Evolutionary conservation across 2,888 invertebrate species (phyloP).

Genomic region (Macrostomum cliftonense): DNA sequence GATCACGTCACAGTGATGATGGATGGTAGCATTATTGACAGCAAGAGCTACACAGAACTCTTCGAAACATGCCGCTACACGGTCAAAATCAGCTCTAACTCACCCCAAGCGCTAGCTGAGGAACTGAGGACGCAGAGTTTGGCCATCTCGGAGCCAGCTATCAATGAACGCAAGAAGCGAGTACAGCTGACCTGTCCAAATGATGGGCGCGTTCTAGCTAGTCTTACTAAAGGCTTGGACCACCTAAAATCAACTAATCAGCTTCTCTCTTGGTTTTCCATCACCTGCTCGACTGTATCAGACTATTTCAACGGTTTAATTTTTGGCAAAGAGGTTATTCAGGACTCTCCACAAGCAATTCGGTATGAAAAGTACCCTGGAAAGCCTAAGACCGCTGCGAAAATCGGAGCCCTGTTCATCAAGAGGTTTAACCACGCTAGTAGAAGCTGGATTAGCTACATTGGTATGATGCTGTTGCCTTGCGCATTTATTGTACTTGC

Average conservation of each 20-base stretch:
- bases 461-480: slow-evolving; percentile 31
- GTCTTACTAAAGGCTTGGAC: no score
- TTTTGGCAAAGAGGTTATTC: no score
- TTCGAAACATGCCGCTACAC: no score
- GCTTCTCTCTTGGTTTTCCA: no score
- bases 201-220: no score
- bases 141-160: slow-evolving; percentile 14
- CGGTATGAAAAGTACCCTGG: not conserved
- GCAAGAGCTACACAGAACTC: no score
- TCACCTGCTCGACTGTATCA: no score
- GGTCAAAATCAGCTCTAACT: slow-evolving; percentile 13
- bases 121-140: slow-evolving; percentile 19
- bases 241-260: no score
- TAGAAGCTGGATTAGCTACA: slow-evolving; percentile 26
- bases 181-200: no score
- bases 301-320: no score
- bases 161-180: slow-evolving; percentile 11
- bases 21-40: no score
- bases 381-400: slow-evolving; percentile 16
- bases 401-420: slow-evolving; percentile 22
- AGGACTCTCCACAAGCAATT: no score
- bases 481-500: slow-evolving; percentile 29
- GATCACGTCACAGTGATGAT: slow-evolving; percentile 18
- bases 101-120: slow-evolving; percentile 17
- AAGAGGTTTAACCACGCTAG: slow-evolving; percentile 35